Conservation (phyloP, 2,113 vertebrate species). For the Pandion haliaetus region DNA sequence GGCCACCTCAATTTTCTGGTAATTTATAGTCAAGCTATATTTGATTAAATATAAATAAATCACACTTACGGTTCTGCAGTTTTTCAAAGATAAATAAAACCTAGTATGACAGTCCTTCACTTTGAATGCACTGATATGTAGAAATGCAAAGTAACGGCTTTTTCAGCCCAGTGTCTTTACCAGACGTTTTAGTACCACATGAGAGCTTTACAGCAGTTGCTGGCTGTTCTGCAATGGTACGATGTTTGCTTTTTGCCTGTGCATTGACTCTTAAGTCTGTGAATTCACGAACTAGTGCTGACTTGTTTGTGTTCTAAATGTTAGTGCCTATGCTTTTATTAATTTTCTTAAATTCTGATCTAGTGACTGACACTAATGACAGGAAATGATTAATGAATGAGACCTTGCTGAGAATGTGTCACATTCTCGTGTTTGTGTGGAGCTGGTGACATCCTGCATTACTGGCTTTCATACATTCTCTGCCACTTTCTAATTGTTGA, state of each 20-base stretch:
- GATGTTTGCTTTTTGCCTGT: not conserved
- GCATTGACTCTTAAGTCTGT: not conserved
- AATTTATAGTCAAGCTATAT: not conserved
- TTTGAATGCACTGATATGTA: not conserved
- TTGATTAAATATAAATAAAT: not conserved
- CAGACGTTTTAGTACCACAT: rapidly evolving
- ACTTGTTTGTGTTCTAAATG: not conserved
- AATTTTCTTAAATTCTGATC: not conserved
- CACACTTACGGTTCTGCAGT: rapidly evolving
- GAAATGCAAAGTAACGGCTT: not conserved
- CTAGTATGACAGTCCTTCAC: not conserved
- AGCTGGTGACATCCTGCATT: not conserved
- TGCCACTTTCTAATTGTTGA: not conserved
- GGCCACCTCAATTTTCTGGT: not conserved
- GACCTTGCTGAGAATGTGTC: not conserved
- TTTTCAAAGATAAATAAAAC: not conserved
- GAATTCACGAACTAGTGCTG: not conserved
- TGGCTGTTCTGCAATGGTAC: not conserved
- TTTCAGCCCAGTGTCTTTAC: not conserved
- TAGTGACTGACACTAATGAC: not conserved
- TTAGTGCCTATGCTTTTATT: not conserved
- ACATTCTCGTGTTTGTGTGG: not conserved
- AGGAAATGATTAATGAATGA: constrained; percentile 27
- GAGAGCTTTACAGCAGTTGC: not conserved
- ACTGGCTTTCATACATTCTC: not conserved